These are phyloP conservation scores for Rhyacichthys aspro DNA, from an alignment of 2,797 vertebrate genomes.

Conservation along the genomic window DNA sequence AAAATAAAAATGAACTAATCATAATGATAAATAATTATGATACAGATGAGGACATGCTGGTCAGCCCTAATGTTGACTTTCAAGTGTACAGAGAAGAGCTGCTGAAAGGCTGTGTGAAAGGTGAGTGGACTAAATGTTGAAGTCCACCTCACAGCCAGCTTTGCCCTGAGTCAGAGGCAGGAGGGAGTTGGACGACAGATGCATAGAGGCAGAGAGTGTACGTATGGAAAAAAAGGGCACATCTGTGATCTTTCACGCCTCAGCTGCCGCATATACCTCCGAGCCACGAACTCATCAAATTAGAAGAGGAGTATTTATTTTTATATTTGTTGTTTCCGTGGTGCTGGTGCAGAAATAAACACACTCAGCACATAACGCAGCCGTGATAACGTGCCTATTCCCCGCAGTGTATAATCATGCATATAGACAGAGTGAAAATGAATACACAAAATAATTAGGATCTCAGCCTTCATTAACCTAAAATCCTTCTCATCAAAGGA, in stretches of 20 bases:
- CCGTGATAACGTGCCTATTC: background rate
- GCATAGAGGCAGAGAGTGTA: conserved; percentile 23
- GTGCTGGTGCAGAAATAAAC: background rate
- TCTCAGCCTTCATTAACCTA: too few relatives aligned
- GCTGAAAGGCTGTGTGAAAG: conserved; percentile 14
- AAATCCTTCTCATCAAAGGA: background rate
- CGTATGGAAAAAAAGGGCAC: conserved; percentile 33
- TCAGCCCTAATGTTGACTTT: background rate
- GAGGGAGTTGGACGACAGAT: conserved; percentile 15
- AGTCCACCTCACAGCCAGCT: conserved; percentile 7
- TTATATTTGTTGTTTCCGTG: conserved; percentile 24
- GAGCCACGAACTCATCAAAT: conserved; percentile 36
- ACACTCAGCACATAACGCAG: background rate
- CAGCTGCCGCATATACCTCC: conserved; percentile 38
- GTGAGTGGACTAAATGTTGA: conserved; percentile 12
- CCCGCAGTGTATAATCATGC: too few relatives aligned
- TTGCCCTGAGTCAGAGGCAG: conserved; percentile 23
- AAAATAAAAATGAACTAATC: too few relatives aligned
- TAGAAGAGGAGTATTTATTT: conserved; percentile 17
- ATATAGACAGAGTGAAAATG: too few relatives aligned
- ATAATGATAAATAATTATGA: too few relatives aligned
- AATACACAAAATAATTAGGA: too few relatives aligned
- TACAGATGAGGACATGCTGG: too few relatives aligned
- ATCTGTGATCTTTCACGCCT: conserved; percentile 58
- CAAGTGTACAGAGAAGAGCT: background rate